Evolutionary conservation across 2,797 vertebrate genomes (phyloP), one percentile per base, ranked within the genome.

Genomic region (Semotilus atromaculatus): DNA sequence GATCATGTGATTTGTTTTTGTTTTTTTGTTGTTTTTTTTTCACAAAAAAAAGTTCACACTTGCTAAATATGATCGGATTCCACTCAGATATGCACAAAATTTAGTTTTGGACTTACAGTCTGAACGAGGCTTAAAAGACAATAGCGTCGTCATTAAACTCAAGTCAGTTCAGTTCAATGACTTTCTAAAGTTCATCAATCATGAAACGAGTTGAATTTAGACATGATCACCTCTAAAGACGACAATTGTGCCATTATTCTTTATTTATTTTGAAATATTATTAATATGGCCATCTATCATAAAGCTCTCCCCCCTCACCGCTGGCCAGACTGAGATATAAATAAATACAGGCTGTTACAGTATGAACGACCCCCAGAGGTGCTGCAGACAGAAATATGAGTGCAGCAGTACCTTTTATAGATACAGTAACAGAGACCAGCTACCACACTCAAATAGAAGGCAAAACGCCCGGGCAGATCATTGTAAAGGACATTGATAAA

Each of bases 321-420:
- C 74, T 75, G 58, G 26, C 29, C 64, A n/a, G 43, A 19, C 1
- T 31, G 31, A 70, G 23, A 55, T 55, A 68, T 73, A 23, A 62
- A 81, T 73, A 1, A 53, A 60, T 18, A 10, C 10, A 29, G 13
- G 19, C 45, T 82, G 21, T 78, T 58, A 71, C 38, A 43, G 36
- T 76, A 60, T 60, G 51, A 21, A 64, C 19, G 66, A 62, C 80
- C 67, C 66, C 67, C 64, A 72, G 77, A 77, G 80, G 48, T 31
- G 23, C 36, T 26, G 29, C 45, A 55, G 23, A 19, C 13, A 21
- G 21, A 78, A 78, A 62, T 40, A 43, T 19, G 36, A 29, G n/a
- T 29, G 40, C 58, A 31, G 26, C 29, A 80, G 29, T 48, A 21
- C 31, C 16, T 53, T 18, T 80, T 51, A 80, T 36, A 55, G 40